Evolutionary conservation across 2,797 vertebrate species (phyloP).

Genomic region (Sebastes glaucus): DNA sequence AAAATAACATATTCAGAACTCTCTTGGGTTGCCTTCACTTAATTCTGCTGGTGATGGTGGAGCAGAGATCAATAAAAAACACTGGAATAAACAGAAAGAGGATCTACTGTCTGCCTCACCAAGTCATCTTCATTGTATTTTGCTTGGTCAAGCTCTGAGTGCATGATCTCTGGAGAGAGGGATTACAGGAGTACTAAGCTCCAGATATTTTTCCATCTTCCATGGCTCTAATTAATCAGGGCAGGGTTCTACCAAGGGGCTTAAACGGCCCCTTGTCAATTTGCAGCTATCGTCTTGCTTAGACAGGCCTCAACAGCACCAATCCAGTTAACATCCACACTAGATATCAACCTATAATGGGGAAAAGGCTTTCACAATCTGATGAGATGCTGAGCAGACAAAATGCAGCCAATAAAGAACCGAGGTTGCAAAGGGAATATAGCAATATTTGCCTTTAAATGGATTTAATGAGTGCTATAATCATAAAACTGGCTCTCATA

Average conservation of each 20-base stretch:
- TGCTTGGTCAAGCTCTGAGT: slow-evolving; percentile 62
- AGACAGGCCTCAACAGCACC: slow-evolving; percentile 45
- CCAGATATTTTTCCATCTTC: slow-evolving; percentile 68
- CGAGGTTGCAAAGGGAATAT: slow-evolving; percentile 15
- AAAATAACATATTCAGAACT: slow-evolving; percentile 4
- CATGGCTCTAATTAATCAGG: slow-evolving; percentile 77
- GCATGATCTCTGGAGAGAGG: slow-evolving; percentile 58
- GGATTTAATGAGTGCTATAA: slow-evolving; percentile 23
- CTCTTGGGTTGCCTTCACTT: slow-evolving; percentile 11
- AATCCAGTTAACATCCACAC: slow-evolving; percentile 33
- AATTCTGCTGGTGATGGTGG: slow-evolving; percentile 5
- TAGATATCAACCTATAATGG: slow-evolving; percentile 41
- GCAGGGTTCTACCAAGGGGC: slow-evolving; percentile 66
- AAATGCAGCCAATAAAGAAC: slow-evolving; percentile 24
- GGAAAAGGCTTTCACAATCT: slow-evolving; percentile 12
- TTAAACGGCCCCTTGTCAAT: slow-evolving; percentile 74
- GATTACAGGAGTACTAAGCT: slow-evolving; percentile 73
- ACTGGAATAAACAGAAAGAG: slow-evolving; percentile 16
- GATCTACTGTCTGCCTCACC: slow-evolving; percentile 13
- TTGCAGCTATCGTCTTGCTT: slow-evolving; percentile 68
- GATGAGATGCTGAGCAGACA: slow-evolving; percentile 52
- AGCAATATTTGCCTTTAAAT: slow-evolving; percentile 13
- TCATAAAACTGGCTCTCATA: slow-evolving; percentile 4
- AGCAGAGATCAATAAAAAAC: slow-evolving; percentile 20
- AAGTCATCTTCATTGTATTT: slow-evolving; percentile 46